These are phyloP conservation scores for Nanorana parkeri DNA, from an alignment of 2,113 vertebrate species.

Conservation along the genomic window DNA sequence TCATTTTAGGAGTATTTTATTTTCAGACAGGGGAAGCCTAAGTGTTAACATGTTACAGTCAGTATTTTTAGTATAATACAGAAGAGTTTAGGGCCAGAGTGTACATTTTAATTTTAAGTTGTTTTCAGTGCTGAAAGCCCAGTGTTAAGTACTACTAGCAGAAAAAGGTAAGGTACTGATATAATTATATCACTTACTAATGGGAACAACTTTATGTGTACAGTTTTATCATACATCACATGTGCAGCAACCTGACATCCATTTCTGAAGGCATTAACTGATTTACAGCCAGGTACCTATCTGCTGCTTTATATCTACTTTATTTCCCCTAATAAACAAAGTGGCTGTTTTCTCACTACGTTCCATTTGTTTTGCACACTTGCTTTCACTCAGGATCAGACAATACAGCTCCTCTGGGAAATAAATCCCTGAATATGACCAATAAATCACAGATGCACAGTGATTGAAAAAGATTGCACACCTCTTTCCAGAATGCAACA, in stretches of 20 bases:
- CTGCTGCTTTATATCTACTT: conserved; percentile 24
- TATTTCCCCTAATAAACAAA: conserved; percentile 46
- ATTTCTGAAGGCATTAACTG: conserved; percentile 3
- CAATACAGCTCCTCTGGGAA: background rate
- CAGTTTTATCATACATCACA: background rate
- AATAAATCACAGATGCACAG: conserved; percentile 37
- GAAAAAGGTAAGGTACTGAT: background rate
- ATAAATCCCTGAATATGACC: conserved; percentile 32
- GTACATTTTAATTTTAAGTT: too few relatives aligned
- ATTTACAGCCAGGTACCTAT: conserved; percentile 13
- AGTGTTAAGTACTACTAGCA: background rate
- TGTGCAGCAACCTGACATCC: background rate
- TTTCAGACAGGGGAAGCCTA: too few relatives aligned
- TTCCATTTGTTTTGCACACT: conserved; percentile 32
- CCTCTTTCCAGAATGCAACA: conserved; percentile 28
- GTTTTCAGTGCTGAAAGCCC: too few relatives aligned
- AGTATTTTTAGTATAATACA: too few relatives aligned
- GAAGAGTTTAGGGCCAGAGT: too few relatives aligned
- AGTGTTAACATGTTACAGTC: too few relatives aligned
- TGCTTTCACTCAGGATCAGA: conserved; percentile 13
- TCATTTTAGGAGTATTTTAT: too few relatives aligned
- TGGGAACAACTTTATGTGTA: background rate
- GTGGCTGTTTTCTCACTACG: conserved; percentile 26
- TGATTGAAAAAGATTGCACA: conserved; percentile 20
- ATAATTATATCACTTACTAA: background rate